Conservation (phyloP, 2,797 vertebrate genomes). For the Lepilemur ruficaudatus region DNA sequence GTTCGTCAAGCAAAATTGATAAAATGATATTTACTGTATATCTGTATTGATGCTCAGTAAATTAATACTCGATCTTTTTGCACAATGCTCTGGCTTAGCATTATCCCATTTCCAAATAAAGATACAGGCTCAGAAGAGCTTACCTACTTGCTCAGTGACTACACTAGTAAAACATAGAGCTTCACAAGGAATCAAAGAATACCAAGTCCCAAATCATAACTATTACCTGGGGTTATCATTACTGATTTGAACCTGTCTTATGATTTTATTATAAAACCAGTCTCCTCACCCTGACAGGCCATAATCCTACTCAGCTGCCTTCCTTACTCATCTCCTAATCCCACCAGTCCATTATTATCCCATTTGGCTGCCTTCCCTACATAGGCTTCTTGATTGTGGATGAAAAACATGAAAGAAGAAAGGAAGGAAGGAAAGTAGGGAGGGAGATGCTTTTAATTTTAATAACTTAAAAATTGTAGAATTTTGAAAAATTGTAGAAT, state of each 20-base stretch:
- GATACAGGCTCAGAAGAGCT: background rate
- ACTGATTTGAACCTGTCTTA: background rate
- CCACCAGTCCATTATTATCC: background rate
- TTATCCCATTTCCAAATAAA: background rate
- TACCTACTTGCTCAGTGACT: background rate
- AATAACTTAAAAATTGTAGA: background rate
- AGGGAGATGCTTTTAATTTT: background rate
- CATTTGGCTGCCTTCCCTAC: background rate
- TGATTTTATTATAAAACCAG: background rate
- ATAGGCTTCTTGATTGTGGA: background rate
- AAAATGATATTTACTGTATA: background rate
- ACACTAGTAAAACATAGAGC: background rate
- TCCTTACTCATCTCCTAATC: background rate
- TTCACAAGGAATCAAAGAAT: background rate
- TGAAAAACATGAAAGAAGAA: background rate
- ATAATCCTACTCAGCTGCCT: background rate
- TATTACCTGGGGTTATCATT: background rate
- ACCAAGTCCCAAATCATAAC: background rate
- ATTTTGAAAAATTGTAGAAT: background rate
- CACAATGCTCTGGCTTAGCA: background rate
- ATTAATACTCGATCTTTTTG: background rate
- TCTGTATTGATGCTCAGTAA: background rate
- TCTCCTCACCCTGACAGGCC: background rate
- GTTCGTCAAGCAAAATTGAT: background rate
- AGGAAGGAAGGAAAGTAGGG: background rate